Conservation (phyloP, 2,797 vertebrate species). For the Pangasius mekongensis region DNA sequence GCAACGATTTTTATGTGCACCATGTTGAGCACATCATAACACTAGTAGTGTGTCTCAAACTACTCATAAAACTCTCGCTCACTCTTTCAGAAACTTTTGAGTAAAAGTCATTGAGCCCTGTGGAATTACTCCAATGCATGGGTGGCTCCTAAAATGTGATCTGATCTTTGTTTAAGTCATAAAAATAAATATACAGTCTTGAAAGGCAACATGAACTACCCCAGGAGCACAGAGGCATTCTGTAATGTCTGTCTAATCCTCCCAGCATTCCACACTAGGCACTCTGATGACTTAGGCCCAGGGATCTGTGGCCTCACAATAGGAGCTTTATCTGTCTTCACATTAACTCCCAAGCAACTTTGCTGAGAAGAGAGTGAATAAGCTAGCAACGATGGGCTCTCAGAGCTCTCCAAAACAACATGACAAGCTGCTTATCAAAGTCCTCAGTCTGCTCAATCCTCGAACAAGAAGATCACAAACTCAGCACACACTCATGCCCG, state of each 20-base stretch:
- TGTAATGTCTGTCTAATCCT: constrained; percentile 41
- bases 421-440: constrained; percentile 14
- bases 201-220: constrained; percentile 3
- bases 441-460: not conserved
- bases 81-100: not conserved
- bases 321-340: constrained; percentile 54
- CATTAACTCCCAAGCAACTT: constrained; percentile 59
- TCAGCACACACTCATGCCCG: not conserved
- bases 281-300: constrained; percentile 30
- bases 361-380: constrained; percentile 38
- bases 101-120: not conserved
- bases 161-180: not conserved
- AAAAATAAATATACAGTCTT: constrained; percentile 11
- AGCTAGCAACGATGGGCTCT: not conserved
- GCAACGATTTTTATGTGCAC: not conserved
- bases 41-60: not conserved
- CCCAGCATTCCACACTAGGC: constrained; percentile 20
- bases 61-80: not conserved
- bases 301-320: constrained; percentile 44
- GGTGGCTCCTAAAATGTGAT: not conserved
- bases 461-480: not conserved
- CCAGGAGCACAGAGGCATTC: constrained; percentile 21
- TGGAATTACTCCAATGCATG: not conserved
- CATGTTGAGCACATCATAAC: not conserved
- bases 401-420: constrained; percentile 3